Base-by-base conservation (phyloP, 2,797 vertebrate genomes). In the Austrolebias charrua region DNA sequence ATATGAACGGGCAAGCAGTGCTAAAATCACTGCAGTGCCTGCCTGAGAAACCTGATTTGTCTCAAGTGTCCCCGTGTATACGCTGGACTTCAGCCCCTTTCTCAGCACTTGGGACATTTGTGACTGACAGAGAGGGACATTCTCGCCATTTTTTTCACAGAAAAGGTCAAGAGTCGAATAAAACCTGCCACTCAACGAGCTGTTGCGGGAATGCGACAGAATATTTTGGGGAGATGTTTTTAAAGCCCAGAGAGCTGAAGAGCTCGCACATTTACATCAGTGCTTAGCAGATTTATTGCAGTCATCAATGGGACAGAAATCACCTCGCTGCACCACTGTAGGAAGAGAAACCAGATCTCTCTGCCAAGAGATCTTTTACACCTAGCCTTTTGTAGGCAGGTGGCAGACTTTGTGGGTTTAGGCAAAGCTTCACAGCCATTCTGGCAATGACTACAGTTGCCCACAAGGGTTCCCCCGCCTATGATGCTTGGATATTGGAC, bases 231-330 rank as follows among this genome's bases (percentile, higher is more conserved):
- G 60, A 5, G 6, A 50, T 69, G 10, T 10, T 38, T 38, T 73
- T 60, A 13, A 60, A 50, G 56, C 55, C 12, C 48, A 1, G 55
- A 65, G 66, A 77, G 66, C 61, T 2, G 57, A 68, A 64, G 51
- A 59, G 63, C 66, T 70, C 20, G 40, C 9, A 15, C 55, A 19
- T 60, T 66, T 48, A 71, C 73, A 65, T 82, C 84, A 81, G 79
- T 77, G 83, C 80, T 72, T 56, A 60, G 76, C 76, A 84, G 85
- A 86, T 78, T 81, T 66, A 73, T 78, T 80, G 78, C 66, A 75
- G 74, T 76, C 78, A 48, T 66, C 59, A 48, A 2, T 51, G 57
- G 62, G 71, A 77, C 74, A 81, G 77, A 78, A 79, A 72, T 70
- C 58, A 16, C 76, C 63, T 75, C 9, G 13, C 57, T 54, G 60